A percentile compares a stretch with the other conserved stretches of the same genome.
phyloP scores from a whole-genome alignment of 2,888 invertebrate genomes.

The Byasa hedistus region DNA sequence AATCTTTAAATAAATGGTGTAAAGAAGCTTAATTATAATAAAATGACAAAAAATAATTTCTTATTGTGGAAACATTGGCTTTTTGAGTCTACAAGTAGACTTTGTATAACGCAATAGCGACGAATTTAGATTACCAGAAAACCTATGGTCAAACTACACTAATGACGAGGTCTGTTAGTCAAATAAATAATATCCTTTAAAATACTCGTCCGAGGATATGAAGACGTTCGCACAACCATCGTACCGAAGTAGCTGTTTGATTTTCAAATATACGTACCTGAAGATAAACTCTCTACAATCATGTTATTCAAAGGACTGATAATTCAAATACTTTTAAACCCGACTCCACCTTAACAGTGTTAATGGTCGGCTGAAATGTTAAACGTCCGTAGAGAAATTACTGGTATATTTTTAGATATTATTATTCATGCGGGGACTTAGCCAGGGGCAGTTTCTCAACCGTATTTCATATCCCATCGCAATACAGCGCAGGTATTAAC shows the following conservation, averaged over 20 bases:
- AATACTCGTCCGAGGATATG: too few species aligned
- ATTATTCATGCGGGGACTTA: slow-evolving; percentile 14
- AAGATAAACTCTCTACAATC: background rate
- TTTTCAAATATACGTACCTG: background rate
- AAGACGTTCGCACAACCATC: too few species aligned
- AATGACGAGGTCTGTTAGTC: too few species aligned
- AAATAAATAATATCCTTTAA: too few species aligned
- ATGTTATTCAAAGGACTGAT: background rate
- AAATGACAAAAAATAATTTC: too few species aligned
- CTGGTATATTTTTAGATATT: slow-evolving; percentile 5
- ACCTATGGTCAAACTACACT: too few species aligned
- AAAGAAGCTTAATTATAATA: too few species aligned
- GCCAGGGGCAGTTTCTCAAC: slow-evolving; percentile 4
- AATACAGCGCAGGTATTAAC: background rate
- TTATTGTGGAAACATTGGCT: too few species aligned
- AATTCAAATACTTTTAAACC: background rate
- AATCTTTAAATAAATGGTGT: too few species aligned
- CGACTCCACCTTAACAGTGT: slow-evolving; percentile 11
- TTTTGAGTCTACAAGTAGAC: too few species aligned
- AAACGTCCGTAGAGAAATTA: slow-evolving; percentile 9
- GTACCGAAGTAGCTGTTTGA: background rate
- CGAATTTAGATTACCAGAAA: too few species aligned
- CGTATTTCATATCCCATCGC: slow-evolving; percentile 4
- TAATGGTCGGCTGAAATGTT: slow-evolving; percentile 1
- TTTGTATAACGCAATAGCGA: too few species aligned